Percentiles rank a stretch among this genome's conserved stretches.
Conservation (phyloP, 2,888 invertebrate genomes). For the Macrophya annulata region DNA sequence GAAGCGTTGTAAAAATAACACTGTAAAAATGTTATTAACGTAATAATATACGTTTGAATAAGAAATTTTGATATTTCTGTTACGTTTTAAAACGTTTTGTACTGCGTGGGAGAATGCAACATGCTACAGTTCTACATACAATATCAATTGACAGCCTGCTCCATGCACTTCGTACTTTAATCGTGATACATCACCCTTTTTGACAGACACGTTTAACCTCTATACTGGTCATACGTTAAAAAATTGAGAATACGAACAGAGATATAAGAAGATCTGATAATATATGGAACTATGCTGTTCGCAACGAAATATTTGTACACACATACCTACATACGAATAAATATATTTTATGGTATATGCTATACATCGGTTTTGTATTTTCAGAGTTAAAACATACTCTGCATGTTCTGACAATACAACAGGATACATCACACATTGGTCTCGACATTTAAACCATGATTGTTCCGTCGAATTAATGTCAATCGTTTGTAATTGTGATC, state of each 20-base stretch:
- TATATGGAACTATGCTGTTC: background rate
- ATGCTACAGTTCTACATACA: background rate
- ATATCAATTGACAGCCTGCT: background rate
- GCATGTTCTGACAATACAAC: no score
- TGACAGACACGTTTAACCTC: background rate
- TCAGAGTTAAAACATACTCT: background rate
- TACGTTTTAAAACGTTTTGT: background rate
- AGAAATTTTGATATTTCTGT: background rate
- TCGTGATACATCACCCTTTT: conserved; percentile 29
- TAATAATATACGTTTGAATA: background rate
- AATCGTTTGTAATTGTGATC: background rate
- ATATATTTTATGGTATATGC: background rate
- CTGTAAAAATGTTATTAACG: no score
- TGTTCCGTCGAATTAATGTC: background rate
- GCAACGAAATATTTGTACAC: background rate
- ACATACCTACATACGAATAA: background rate
- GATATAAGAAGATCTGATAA: background rate
- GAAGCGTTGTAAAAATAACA: background rate
- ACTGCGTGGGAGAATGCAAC: background rate
- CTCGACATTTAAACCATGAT: background rate
- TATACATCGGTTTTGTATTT: background rate
- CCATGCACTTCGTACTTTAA: background rate
- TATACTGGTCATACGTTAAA: background rate
- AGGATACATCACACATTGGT: no score
- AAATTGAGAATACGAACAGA: background rate